Evolutionary conservation across 2,888 invertebrate genomes (phyloP).

Genomic region (Sepioteuthis lessoniana): DNA sequence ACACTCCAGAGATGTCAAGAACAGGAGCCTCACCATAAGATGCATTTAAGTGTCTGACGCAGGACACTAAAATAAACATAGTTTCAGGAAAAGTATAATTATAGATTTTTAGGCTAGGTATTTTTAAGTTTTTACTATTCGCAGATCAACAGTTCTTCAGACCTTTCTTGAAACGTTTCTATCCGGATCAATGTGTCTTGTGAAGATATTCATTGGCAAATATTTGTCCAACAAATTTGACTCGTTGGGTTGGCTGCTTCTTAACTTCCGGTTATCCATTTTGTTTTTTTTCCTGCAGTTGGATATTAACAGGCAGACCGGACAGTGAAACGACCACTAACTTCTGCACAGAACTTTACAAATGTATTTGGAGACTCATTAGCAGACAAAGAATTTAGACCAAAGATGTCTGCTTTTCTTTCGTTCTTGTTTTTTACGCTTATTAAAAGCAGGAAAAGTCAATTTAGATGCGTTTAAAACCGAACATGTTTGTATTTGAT

Average conservation of each 20-base stretch:
- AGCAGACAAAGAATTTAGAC: not conserved
- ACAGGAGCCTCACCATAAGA: no score
- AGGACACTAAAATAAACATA: no score
- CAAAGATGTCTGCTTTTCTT: not conserved
- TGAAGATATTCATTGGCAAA: not conserved
- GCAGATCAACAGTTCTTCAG: not conserved
- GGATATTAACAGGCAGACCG: not conserved
- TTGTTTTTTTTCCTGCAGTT: not conserved
- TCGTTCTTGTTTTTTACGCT: not conserved
- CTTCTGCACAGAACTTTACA: not conserved
- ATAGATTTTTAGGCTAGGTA: no score
- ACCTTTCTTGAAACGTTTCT: not conserved
- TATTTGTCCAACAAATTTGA: not conserved
- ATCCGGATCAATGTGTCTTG: not conserved
- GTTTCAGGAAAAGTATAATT: no score
- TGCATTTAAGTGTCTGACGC: no score
- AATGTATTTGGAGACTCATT: not conserved
- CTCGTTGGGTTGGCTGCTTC: not conserved
- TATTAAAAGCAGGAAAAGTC: not conserved
- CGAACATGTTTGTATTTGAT: not conserved
- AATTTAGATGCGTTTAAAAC: not conserved
- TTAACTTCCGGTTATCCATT: not conserved
- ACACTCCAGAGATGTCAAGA: no score
- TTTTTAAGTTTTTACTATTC: not conserved
- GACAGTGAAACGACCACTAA: not conserved